Base-by-base conservation (phyloP, 2,797 vertebrate genomes). In the Pantherophis alleghaniensis region DNA sequence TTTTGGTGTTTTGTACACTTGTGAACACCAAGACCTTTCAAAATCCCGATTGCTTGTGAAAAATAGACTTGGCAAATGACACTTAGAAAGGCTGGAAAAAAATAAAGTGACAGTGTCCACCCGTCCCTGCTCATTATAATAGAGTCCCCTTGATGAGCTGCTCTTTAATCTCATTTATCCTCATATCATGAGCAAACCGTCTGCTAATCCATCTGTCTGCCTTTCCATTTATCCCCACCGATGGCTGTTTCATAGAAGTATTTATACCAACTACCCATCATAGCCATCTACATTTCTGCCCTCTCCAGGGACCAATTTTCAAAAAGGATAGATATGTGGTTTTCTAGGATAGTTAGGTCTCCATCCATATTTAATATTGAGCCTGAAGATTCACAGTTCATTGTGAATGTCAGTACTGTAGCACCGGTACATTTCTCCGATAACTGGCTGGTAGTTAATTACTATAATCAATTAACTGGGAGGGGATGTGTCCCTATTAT, bases 41-140 rank as follows among this genome's bases (percentile, higher is more conserved):
- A 79, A 88, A 92, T 0, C 56, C 22, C 56, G 87, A 10, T 1
- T 32, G 63, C 1, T 0, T 20, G 87, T 88, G 55, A 56, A 93
- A 42, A 79, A n/a, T 92, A 11, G 6, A 32, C 11, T 90, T 92
- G 63, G 7, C 11, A 60, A 32, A 87, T 59, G 57, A 22, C 13
- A 42, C 3, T 1, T 57, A 18, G n/a, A 91, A 53, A 51, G 86
- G 83, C 60, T 90, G 60, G 56, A 3, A 51, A 63, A 57, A 57
- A 92, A 32, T 91, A 92, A 83, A 91, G 95, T 86, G 92, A 66
- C 90, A 88, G 20, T 93, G 56, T 57, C 63, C 63, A 90, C 7
- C 32, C 3, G 47, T 89, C 83, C 89, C 18, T 5, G 0, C 88
- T 94, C 92, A 12, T 94, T 92, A 87, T 56, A 90, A 1, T 0